Evolutionary conservation across 2,888 invertebrate species (phyloP).

Genomic region (Erannis defoliaria): DNA sequence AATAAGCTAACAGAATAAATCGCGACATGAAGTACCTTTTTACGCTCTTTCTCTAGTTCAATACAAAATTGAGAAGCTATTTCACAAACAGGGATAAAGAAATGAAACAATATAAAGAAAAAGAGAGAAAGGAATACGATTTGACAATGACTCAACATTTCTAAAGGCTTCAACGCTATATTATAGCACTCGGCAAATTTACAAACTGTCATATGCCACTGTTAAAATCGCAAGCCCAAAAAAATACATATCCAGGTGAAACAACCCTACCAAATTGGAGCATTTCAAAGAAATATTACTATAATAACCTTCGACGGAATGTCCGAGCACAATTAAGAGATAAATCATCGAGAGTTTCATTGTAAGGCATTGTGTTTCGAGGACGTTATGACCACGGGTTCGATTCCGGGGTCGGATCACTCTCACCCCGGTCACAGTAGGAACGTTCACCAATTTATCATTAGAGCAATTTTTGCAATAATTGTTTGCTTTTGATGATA

Average conservation of each 20-base stretch:
- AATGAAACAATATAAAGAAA: neutral
- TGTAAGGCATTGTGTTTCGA: constrained; percentile 74
- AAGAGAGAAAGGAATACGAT: neutral
- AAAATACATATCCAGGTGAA: constrained; percentile 39
- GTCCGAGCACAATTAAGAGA: constrained; percentile 79
- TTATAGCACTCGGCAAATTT: neutral
- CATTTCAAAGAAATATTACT: constrained; percentile 69
- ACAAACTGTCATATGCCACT: constrained; percentile 12
- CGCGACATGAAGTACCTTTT: constrained; percentile 14
- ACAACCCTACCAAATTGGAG: constrained; percentile 44
- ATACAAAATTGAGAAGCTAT: constrained; percentile 18
- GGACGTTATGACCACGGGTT: constrained; percentile 83
- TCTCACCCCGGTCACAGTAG: constrained; percentile 79
- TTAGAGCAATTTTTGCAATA: constrained; percentile 86
- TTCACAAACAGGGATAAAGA: constrained; percentile 2
- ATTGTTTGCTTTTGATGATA: constrained; percentile 76
- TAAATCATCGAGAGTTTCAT: constrained; percentile 77
- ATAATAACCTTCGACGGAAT: constrained; percentile 72
- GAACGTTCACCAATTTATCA: constrained; percentile 86
- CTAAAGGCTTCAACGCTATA: neutral
- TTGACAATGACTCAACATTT: neutral
- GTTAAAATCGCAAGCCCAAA: constrained; percentile 7
- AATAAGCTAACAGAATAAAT: constrained; percentile 27
- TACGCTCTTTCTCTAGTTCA: constrained; percentile 48
- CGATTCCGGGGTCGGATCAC: constrained; percentile 72